Evolutionary conservation across 2,113 vertebrate species (phyloP).

Genomic region (Felis chaus): DNA sequence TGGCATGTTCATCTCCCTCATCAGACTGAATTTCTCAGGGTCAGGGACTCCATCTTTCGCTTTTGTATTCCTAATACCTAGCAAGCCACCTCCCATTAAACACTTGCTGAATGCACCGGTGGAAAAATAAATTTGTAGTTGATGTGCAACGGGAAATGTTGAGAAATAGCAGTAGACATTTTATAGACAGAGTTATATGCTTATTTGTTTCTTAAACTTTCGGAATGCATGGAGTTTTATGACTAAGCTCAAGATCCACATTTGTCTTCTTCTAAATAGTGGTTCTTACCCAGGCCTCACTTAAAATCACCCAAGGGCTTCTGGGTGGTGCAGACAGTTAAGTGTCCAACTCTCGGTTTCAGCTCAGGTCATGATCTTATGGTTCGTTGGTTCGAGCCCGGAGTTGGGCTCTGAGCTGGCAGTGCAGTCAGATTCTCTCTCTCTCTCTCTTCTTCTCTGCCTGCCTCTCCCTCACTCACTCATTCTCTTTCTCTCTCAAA

Average conservation of each 20-base stretch:
- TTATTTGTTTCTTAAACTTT: conserved; percentile 32
- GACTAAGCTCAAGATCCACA: neutral
- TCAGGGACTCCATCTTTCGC: neutral
- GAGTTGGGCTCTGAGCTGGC: no score
- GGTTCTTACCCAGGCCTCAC: neutral
- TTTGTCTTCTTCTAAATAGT: neutral
- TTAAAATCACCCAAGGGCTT: neutral
- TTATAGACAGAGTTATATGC: neutral
- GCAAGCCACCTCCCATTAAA: neutral
- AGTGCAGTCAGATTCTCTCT: no score
- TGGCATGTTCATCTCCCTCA: neutral
- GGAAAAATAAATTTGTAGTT: neutral
- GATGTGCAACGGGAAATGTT: neutral
- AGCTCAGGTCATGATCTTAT: no score
- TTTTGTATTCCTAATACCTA: neutral
- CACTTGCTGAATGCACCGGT: neutral
- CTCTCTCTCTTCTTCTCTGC: no score
- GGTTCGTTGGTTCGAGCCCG: no score
- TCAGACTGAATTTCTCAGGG: neutral
- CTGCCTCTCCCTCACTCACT: no score
- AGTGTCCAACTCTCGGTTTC: no score
- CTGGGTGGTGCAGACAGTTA: no score
- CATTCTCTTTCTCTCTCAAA: no score
- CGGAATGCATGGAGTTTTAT: neutral
- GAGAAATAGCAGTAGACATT: neutral